Conservation (phyloP, 2,888 invertebrate genomes). For the Opisthograptis luteolata region DNA sequence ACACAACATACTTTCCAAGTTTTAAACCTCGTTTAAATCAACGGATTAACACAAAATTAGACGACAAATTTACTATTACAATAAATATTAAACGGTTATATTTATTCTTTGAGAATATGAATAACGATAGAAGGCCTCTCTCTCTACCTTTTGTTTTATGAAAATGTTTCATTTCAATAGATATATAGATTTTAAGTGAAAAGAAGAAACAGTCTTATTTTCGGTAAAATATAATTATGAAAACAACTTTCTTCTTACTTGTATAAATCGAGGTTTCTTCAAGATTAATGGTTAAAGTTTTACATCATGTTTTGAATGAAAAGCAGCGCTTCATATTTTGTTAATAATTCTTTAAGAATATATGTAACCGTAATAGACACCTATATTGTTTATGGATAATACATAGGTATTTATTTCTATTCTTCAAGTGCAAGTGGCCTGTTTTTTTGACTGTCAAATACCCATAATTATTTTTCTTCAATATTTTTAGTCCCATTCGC, state of each 20-base stretch:
- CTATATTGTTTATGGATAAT: constrained; percentile 2
- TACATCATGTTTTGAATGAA: no score
- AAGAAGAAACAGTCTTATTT: background rate
- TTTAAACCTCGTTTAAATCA: constrained; percentile 53
- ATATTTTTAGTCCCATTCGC: no score
- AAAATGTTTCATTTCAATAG: background rate
- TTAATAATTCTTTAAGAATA: constrained; percentile 5
- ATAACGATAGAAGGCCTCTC: background rate
- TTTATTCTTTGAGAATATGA: constrained; percentile 9
- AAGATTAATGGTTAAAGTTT: background rate
- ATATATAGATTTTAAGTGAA: background rate
- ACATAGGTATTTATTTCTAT: no score
- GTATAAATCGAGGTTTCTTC: background rate
- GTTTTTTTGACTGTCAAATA: constrained; percentile 19
- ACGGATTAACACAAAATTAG: constrained; percentile 50
- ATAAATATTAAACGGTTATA: constrained; percentile 22
- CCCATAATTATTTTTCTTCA: no score
- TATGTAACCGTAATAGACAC: constrained; percentile 8
- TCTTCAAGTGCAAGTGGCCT: constrained; percentile 1
- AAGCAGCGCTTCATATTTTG: no score
- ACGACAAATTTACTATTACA: constrained; percentile 37
- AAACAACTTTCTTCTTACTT: no score
- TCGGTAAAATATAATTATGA: no score
- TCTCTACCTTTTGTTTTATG: no score
- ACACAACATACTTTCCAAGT: constrained; percentile 66